Evolutionary conservation across 2,888 invertebrate species (phyloP).

Genomic region (Heliconius cydno): DNA sequence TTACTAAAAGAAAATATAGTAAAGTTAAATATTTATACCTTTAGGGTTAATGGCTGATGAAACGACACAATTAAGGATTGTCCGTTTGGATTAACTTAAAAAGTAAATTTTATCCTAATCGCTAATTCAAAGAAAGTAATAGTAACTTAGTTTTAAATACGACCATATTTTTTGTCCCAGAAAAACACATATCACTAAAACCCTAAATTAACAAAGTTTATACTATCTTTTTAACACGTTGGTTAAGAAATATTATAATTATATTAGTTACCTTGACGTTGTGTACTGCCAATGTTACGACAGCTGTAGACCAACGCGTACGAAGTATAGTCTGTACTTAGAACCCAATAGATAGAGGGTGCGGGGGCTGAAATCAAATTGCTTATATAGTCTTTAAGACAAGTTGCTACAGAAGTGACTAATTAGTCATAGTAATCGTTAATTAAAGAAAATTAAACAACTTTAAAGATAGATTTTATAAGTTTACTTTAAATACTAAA

Average conservation of each 20-base stretch:
- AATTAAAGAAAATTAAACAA: neutral
- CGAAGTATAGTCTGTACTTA: slow-evolving; percentile 83
- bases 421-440: neutral
- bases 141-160: neutral
- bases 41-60: neutral
- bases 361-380: slow-evolving; percentile 46
- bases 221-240: neutral
- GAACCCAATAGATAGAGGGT: slow-evolving; percentile 53
- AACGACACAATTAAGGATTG: neutral
- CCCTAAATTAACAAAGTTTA: neutral
- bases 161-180: too few species aligned
- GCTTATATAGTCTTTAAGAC: neutral
- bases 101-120: neutral
- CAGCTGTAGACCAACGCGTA: slow-evolving; percentile 86
- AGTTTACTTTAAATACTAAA: neutral
- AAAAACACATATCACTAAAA: neutral
- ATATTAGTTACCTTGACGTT: slow-evolving; percentile 63
- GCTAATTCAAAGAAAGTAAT: neutral
- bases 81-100: neutral
- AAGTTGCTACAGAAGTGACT: neutral
- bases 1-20: slow-evolving; percentile 45
- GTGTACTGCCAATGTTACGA: slow-evolving; percentile 65
- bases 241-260: neutral
- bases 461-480: neutral
- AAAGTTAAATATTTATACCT: neutral